These are phyloP conservation scores for Acipenser oxyrinchus DNA, from an alignment of 2,797 vertebrate species.

Conservation along the genomic window DNA sequence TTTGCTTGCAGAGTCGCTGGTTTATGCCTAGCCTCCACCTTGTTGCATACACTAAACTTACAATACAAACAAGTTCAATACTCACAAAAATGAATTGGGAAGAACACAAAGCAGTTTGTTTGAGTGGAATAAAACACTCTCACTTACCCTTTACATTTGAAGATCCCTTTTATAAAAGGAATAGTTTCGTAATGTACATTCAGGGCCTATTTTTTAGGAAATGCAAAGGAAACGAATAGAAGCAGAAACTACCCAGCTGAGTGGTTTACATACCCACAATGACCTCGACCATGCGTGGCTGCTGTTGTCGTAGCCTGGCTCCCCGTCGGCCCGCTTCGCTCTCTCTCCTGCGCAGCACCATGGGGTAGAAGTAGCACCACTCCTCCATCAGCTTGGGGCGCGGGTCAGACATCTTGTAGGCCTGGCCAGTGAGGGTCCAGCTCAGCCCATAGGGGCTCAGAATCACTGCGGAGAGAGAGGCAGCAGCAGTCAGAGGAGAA, in stretches of 20 bases:
- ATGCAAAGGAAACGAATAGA: no score
- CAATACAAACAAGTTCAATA: no score
- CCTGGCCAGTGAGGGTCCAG: slow-evolving; percentile 86
- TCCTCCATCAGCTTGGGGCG: slow-evolving; percentile 89
- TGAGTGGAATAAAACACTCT: no score
- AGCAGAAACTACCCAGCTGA: background rate
- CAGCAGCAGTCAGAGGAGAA: background rate
- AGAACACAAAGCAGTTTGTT: no score
- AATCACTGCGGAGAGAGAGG: slow-evolving; percentile 62
- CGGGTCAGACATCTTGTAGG: slow-evolving; percentile 90
- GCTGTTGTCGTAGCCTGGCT: slow-evolving; percentile 71
- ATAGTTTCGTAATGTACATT: no score
- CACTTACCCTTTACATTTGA: no score
- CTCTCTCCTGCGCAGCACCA: slow-evolving; percentile 79
- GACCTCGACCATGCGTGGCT: slow-evolving; percentile 88
- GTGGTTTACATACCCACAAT: slow-evolving; percentile 79
- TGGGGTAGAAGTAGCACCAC: slow-evolving; percentile 96
- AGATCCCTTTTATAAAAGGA: no score
- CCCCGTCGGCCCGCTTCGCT: slow-evolving; percentile 62
- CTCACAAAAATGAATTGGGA: no score
- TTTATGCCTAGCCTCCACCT: no score
- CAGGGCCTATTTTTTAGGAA: no score
- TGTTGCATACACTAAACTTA: no score
- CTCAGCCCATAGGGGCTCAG: slow-evolving; percentile 90
- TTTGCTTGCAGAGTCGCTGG: no score